Percentiles rank a stretch among this genome's conserved stretches.
phyloP scores from a whole-genome alignment of 2,113 vertebrate species.

The Menidia beryllina region DNA sequence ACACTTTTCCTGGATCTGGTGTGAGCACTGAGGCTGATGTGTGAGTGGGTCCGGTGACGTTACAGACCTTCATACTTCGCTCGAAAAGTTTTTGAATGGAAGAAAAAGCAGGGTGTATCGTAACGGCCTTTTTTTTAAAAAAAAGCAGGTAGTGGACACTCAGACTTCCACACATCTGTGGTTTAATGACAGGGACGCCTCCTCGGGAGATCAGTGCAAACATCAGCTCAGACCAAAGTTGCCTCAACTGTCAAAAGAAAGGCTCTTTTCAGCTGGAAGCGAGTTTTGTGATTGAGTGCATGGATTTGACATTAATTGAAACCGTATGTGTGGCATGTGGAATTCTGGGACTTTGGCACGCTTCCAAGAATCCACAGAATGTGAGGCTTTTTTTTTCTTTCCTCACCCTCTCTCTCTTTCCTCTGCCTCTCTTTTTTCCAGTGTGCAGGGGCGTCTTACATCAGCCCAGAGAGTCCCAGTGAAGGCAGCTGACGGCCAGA shows the following conservation, averaged over 20 bases:
- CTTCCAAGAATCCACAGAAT: constrained; percentile 96
- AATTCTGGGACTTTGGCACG: constrained; percentile 94
- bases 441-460: constrained; percentile 91
- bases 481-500: constrained; percentile 54
- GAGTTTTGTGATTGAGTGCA: constrained; percentile 84
- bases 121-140: not conserved
- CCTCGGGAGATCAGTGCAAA: constrained; percentile 10
- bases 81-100: not conserved
- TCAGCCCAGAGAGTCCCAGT: constrained; percentile 84
- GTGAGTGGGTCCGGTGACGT: not conserved
- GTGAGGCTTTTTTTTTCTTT: constrained; percentile 71
- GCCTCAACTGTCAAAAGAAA: constrained; percentile 83
- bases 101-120: not conserved
- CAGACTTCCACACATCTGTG: not conserved
- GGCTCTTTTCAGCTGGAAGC: constrained; percentile 78
- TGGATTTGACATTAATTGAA: constrained; percentile 90
- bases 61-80: not conserved
- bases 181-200: constrained; percentile 9
- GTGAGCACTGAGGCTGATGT: constrained; percentile 22
- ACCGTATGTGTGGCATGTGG: constrained; percentile 93
- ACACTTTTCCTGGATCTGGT: constrained; percentile 28
- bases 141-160: not conserved
- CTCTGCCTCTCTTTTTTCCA: constrained; percentile 42
- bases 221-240: constrained; percentile 79
- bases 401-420: constrained; percentile 12